phyloP scores from a whole-genome alignment of 2,888 invertebrate genomes.

The Fragum sueziense region DNA sequence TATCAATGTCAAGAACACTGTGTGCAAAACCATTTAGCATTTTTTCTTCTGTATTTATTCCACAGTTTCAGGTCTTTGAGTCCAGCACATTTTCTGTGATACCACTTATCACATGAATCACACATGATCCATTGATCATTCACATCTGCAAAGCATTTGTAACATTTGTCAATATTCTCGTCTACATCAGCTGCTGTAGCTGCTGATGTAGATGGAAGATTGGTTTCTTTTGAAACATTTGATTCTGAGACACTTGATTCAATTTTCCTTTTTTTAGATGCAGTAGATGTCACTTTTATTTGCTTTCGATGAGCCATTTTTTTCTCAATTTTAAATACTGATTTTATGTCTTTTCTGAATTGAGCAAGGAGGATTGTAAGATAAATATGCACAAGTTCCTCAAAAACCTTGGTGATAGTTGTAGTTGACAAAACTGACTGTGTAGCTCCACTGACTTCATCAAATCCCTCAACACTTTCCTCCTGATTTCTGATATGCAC shows the following conservation, averaged over 20 bases:
- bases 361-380: constrained; percentile 35
- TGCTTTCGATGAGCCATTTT: constrained; percentile 49
- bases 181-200: not conserved
- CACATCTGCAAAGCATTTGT: constrained; percentile 29
- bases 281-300: constrained; percentile 30
- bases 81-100: constrained; percentile 34
- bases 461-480: constrained; percentile 26
- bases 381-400: constrained; percentile 17
- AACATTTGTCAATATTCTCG: constrained; percentile 25
- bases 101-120: constrained; percentile 39
- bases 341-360: constrained; percentile 40
- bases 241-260: not conserved
- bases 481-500: not conserved
- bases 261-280: constrained; percentile 1
- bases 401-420: not conserved
- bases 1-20: not conserved
- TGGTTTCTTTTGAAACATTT: not conserved
- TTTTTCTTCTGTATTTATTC: constrained; percentile 21
- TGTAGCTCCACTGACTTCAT: constrained; percentile 8
- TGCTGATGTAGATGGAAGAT: constrained; percentile 3
- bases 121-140: constrained; percentile 38
- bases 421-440: too few relatives aligned
- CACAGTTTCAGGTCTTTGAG: constrained; percentile 14
- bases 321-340: constrained; percentile 37
- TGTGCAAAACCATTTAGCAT: constrained; percentile 25